Conservation (phyloP, 2,888 invertebrate species). For the Oscheius sp. region DNA sequence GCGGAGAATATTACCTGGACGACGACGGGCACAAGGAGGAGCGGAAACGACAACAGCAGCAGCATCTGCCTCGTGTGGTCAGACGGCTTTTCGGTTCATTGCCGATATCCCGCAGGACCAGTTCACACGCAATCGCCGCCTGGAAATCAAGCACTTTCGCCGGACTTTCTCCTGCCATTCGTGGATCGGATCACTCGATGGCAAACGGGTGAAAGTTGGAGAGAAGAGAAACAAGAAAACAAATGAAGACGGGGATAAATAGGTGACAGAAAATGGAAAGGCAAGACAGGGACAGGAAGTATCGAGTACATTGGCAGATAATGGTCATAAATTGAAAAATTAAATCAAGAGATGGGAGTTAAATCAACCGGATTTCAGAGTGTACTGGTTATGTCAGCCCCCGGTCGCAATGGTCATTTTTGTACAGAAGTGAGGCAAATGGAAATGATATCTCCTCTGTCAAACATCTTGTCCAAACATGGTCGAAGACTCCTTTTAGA, state of each 20-base stretch:
- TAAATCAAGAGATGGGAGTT: too few species aligned
- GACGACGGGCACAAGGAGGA: slow-evolving; percentile 22
- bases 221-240: neutral
- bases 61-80: slow-evolving; percentile 33
- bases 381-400: too few species aligned
- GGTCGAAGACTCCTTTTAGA: too few species aligned
- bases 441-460: too few species aligned
- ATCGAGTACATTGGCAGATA: slow-evolving; percentile 20
- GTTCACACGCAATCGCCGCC: slow-evolving; percentile 37
- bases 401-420: too few species aligned
- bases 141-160: slow-evolving; percentile 33
- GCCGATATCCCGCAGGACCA: slow-evolving; percentile 36
- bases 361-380: too few species aligned
- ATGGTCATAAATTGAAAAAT: too few species aligned
- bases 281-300: too few species aligned
- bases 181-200: slow-evolving; percentile 4
- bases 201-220: neutral
- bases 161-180: slow-evolving; percentile 32
- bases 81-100: slow-evolving; percentile 38
- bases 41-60: slow-evolving; percentile 31
- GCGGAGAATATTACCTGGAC: slow-evolving; percentile 16
- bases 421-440: too few species aligned
- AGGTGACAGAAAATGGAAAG: neutral
- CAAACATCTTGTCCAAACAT: too few species aligned
- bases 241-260: neutral